Evolutionary conservation across 2,113 vertebrate genomes (phyloP).

Genomic region (Myotis lucifugus): DNA sequence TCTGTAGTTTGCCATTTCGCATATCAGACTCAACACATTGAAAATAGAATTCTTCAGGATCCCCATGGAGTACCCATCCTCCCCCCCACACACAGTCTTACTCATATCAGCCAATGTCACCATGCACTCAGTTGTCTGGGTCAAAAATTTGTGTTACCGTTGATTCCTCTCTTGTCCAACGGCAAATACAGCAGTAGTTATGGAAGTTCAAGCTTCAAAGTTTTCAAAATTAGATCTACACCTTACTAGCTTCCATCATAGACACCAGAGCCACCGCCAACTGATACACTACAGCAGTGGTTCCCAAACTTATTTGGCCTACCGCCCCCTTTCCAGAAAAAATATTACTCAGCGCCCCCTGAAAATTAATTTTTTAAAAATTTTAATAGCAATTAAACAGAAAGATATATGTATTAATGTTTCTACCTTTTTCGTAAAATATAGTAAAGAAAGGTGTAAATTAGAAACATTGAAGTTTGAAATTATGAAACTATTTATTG

Average conservation of each 20-base stretch:
- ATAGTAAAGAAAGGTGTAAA: too few species aligned
- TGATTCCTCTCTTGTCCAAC: not conserved
- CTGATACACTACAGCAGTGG: too few species aligned
- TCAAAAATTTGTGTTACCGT: not conserved
- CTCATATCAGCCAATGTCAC: not conserved
- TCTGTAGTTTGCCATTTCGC: not conserved
- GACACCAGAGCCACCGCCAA: not conserved
- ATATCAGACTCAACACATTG: not conserved
- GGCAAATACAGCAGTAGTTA: not conserved
- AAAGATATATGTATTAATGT: too few species aligned
- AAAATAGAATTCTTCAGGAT: not conserved
- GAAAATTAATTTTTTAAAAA: too few species aligned
- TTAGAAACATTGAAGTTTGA: too few species aligned
- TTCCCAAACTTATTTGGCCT: too few species aligned
- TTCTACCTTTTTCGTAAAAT: too few species aligned
- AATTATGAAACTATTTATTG: too few species aligned
- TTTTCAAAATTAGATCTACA: constrained; percentile 22
- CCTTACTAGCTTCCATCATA: not conserved
- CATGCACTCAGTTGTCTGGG: not conserved
- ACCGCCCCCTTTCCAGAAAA: too few species aligned
- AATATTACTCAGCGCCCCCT: too few species aligned
- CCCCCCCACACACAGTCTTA: not conserved
- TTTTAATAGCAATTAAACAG: too few species aligned
- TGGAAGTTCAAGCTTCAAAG: not conserved
- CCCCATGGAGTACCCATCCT: not conserved